phyloP scores from a whole-genome alignment of 2,113 vertebrate genomes.

The Tiliqua scincoides region DNA sequence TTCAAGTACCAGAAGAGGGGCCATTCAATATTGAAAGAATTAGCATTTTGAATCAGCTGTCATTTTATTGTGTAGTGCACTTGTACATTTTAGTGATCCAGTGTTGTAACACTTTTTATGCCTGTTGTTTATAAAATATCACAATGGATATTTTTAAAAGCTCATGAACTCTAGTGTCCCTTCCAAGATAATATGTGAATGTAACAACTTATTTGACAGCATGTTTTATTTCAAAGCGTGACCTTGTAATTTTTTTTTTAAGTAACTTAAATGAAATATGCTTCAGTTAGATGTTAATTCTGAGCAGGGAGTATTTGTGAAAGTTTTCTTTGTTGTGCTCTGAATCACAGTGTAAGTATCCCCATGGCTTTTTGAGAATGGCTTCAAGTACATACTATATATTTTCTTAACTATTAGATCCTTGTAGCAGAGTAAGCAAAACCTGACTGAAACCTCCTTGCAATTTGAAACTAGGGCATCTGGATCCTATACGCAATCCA shows the following conservation, averaged over 20 bases:
- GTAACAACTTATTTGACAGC: neutral
- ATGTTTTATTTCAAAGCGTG: neutral
- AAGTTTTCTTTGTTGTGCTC: neutral
- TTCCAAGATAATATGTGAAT: neutral
- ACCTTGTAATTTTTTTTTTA: neutral
- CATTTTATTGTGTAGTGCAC: conserved; percentile 4
- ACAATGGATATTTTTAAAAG: neutral
- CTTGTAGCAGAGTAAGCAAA: neutral
- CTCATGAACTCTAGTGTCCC: conserved; percentile 3
- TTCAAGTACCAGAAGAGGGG: conserved; percentile 14
- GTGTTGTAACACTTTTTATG: neutral
- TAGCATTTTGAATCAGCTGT: neutral
- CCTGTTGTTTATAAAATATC: conserved; percentile 13
- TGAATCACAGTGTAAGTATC: neutral
- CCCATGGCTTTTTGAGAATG: neutral
- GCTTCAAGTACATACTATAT: neutral
- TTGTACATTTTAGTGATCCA: neutral
- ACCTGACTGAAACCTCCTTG: neutral
- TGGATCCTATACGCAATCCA: neutral
- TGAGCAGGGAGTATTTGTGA: neutral
- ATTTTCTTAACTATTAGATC: neutral
- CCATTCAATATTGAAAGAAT: conserved; percentile 9
- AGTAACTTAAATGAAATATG: neutral
- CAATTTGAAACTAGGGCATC: neutral
- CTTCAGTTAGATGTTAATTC: neutral